Percentiles rank a stretch among this genome's conserved stretches.
Evolutionary conservation across 2,888 invertebrate species (phyloP).

Genomic region (Oligia fasciuncula): DNA sequence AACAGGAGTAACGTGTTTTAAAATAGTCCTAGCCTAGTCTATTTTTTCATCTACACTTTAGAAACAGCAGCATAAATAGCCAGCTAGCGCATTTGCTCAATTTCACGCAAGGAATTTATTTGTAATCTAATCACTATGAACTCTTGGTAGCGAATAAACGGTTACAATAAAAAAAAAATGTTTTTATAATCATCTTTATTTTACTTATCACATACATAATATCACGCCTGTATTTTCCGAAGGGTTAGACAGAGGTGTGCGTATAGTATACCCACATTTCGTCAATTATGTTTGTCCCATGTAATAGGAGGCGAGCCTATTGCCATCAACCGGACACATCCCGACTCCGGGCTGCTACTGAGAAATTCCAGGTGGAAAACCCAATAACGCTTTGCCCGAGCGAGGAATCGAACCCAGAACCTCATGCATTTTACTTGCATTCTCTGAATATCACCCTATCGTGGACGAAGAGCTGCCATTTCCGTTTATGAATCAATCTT

Average conservation of each 20-base stretch:
- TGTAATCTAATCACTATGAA: constrained; percentile 44
- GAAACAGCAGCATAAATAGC: constrained; percentile 44
- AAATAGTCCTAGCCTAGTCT: constrained; percentile 18
- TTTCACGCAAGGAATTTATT: constrained; percentile 56
- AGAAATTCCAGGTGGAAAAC: not conserved
- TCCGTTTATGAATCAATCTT: not conserved
- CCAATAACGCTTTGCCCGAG: not conserved
- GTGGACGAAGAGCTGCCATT: not conserved
- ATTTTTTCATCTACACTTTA: constrained; percentile 36
- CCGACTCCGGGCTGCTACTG: not conserved
- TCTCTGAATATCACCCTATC: not conserved
- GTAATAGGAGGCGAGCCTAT: not conserved
- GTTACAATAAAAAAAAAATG: constrained; percentile 30
- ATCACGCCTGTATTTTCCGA: not conserved
- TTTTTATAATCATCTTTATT: constrained; percentile 13
- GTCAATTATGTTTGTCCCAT: not conserved
- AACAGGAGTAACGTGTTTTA: constrained; percentile 9
- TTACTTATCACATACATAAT: not conserved
- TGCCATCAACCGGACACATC: not conserved
- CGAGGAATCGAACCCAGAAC: not conserved
- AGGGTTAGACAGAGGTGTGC: not conserved
- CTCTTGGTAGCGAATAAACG: constrained; percentile 55
- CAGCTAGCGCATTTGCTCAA: constrained; percentile 58
- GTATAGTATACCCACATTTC: not conserved
- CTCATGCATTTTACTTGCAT: not conserved